These are phyloP conservation scores for Ectropis grisescens DNA, from an alignment of 1,140 invertebrate species.

Conservation along the genomic window DNA sequence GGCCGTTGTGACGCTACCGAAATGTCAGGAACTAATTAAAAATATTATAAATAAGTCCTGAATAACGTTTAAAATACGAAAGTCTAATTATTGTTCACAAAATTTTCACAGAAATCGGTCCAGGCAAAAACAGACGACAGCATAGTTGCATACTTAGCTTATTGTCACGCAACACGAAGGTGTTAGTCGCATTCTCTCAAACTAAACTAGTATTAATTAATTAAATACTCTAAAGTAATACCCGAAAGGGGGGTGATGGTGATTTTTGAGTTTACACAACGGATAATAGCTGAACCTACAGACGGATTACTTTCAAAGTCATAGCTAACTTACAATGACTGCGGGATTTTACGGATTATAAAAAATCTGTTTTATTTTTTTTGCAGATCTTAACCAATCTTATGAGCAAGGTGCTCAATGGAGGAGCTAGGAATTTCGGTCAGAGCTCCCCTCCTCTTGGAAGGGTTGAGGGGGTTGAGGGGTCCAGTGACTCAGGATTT, in stretches of 20 bases:
- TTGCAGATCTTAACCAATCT: background rate
- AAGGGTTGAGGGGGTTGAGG: no score
- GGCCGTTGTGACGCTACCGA: no score
- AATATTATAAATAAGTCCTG: no score
- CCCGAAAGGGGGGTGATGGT: background rate
- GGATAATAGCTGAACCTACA: background rate
- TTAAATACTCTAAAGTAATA: slow-evolving; percentile 21
- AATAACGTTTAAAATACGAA: no score
- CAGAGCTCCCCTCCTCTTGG: no score
- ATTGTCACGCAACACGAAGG: slow-evolving; percentile 52
- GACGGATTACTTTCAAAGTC: slow-evolving; percentile 1
- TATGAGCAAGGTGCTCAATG: no score
- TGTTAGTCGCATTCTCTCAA: slow-evolving; percentile 60
- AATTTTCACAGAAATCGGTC: no score
- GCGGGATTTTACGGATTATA: background rate
- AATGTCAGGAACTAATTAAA: no score
- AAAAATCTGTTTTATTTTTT: background rate
- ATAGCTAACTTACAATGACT: background rate
- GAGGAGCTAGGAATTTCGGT: no score
- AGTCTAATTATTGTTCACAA: no score
- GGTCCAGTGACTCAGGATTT: no score
- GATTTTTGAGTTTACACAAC: background rate
- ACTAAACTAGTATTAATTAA: slow-evolving; percentile 35
- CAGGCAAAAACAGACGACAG: slow-evolving; percentile 46
- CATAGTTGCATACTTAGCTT: slow-evolving; percentile 49